Percentiles rank a stretch among this genome's conserved stretches.
phyloP scores from a whole-genome alignment of 2,797 vertebrate species.

The Anguilla pacifica region DNA sequence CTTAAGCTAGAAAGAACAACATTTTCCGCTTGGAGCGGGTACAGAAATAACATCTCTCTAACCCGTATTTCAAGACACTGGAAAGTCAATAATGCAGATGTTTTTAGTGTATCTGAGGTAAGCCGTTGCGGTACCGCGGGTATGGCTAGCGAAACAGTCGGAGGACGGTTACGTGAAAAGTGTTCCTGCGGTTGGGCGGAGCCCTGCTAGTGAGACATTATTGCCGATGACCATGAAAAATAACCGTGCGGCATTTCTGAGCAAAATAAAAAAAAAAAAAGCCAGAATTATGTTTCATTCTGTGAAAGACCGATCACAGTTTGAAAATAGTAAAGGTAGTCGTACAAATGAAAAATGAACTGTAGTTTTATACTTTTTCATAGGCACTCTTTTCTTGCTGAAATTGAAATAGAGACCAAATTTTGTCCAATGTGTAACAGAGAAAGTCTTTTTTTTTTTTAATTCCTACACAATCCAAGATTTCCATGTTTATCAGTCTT shows the following conservation, averaged over 20 bases:
- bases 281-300: background rate
- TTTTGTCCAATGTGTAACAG: background rate
- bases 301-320: background rate
- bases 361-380: background rate
- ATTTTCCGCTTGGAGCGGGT: constrained; percentile 1
- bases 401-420: background rate
- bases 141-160: constrained; percentile 9
- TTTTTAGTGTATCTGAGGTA: constrained; percentile 21
- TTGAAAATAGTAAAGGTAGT: background rate
- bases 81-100: constrained; percentile 28
- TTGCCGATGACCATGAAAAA: constrained; percentile 15
- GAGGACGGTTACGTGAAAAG: constrained; percentile 30
- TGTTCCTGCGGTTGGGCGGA: background rate
- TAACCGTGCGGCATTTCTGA: background rate
- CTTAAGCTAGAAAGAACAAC: background rate
- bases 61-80: constrained; percentile 3
- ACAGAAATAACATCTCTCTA: constrained; percentile 4
- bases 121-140: constrained; percentile 18
- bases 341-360: background rate
- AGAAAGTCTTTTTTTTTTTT: background rate
- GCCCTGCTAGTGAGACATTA: constrained; percentile 26
- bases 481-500: background rate
- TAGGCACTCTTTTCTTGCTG: too few relatives aligned
- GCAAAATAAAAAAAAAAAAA: background rate
- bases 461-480: background rate